A percentile compares a stretch with the other conserved stretches of the same genome.
Conservation (phyloP, 1,140 invertebrate genomes). For the Yoshiicerus persimilis region DNA sequence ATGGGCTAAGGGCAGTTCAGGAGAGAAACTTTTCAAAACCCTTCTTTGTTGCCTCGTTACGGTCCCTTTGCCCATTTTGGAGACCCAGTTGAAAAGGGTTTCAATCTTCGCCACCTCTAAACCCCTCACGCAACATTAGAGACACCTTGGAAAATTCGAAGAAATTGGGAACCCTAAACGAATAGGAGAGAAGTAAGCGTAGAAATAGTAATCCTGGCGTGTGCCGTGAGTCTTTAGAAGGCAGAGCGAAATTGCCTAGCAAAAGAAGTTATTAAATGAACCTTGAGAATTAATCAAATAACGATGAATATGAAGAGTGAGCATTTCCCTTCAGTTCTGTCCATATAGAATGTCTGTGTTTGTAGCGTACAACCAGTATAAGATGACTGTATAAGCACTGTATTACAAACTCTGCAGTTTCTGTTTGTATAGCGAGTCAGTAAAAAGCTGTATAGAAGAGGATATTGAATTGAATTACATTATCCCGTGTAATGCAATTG, state of each 20-base stretch:
- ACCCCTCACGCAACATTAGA: no score
- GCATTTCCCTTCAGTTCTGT: background rate
- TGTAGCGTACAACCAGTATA: background rate
- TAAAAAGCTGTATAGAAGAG: background rate
- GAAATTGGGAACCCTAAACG: background rate
- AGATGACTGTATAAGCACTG: background rate
- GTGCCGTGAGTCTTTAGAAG: background rate
- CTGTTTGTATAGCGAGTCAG: background rate
- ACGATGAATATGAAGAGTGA: background rate
- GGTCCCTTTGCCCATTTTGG: no score
- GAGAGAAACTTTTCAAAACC: no score
- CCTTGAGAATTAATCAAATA: slow-evolving; percentile 10
- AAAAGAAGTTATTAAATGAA: slow-evolving; percentile 15
- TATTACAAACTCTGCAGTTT: background rate
- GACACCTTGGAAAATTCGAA: no score
- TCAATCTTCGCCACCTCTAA: no score
- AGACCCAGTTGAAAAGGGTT: no score
- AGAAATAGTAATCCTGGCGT: background rate
- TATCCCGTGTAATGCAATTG: background rate
- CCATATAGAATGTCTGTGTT: background rate
- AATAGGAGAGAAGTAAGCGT: background rate
- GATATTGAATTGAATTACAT: background rate
- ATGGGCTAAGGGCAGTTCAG: no score
- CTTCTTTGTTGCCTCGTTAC: no score
- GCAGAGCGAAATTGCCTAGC: background rate